A percentile compares a stretch with the other conserved stretches of the same genome.
These are phyloP conservation scores for Brienomyrus longianalis DNA, from an alignment of 2,113 vertebrate genomes.

Conservation along the genomic window DNA sequence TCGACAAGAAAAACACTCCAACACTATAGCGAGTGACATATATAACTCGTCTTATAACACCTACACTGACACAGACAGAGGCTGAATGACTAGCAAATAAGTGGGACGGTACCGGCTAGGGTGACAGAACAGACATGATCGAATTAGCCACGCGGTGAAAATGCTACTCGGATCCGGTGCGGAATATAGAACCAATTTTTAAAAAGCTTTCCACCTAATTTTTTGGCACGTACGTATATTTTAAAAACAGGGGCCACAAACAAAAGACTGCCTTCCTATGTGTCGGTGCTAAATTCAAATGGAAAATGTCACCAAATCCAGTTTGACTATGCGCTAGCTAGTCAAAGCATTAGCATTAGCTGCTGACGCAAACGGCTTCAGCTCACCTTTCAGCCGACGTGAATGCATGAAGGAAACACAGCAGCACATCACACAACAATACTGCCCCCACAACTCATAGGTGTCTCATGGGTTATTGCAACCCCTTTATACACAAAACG, in stretches of 20 bases:
- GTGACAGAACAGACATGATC: neutral
- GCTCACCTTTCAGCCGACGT: neutral
- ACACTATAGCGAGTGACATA: neutral
- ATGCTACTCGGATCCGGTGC: neutral
- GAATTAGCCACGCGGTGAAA: too few relatives aligned
- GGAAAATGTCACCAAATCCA: neutral
- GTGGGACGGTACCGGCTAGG: neutral
- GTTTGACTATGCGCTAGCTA: neutral
- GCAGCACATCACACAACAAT: neutral
- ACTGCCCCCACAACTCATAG: neutral
- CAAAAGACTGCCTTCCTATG: neutral
- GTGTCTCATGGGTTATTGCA: neutral
- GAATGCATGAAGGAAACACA: neutral
- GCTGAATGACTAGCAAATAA: neutral
- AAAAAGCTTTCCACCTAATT: neutral
- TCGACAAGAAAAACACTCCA: neutral
- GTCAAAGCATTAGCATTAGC: neutral
- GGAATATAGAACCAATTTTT: neutral
- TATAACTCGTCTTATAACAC: neutral
- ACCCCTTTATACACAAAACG: neutral
- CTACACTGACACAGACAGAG: neutral
- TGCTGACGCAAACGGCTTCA: neutral
- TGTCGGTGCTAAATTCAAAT: neutral
- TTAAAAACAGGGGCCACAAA: neutral
- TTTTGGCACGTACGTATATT: neutral